phyloP scores from a whole-genome alignment of 1,140 invertebrate genomes.

The Drosophila teissieri region DNA sequence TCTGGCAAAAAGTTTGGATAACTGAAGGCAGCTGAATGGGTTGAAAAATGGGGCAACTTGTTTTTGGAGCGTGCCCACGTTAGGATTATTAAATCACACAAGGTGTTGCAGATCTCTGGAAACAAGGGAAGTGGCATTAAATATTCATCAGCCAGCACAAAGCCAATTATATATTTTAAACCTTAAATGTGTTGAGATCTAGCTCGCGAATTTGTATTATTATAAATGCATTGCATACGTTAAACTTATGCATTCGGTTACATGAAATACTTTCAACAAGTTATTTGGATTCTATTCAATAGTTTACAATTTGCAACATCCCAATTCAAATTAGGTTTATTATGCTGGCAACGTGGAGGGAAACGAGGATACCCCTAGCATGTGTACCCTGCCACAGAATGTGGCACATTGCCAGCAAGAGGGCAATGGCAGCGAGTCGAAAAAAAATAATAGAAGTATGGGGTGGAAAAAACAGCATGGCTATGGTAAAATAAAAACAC shows the following conservation, averaged over 20 bases:
- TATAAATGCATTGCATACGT: neutral
- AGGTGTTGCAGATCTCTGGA: slow-evolving; percentile 39
- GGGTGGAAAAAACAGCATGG: slow-evolving; percentile 20
- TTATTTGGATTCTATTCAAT: neutral
- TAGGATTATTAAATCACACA: slow-evolving; percentile 68
- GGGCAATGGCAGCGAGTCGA: slow-evolving; percentile 45
- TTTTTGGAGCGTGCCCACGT: slow-evolving; percentile 59
- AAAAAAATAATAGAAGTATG: slow-evolving; percentile 46
- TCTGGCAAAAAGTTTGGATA: slow-evolving; percentile 54
- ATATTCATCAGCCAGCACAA: neutral
- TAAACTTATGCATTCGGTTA: neutral
- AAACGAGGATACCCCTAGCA: slow-evolving; percentile 22
- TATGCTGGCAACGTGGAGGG: slow-evolving; percentile 28
- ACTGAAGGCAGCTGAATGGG: slow-evolving; percentile 31
- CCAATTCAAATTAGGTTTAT: slow-evolving; percentile 53
- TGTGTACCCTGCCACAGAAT: slow-evolving; percentile 41
- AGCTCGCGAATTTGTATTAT: neutral
- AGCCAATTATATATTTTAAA: no score
- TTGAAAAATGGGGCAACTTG: slow-evolving; percentile 38
- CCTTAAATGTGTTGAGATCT: no score
- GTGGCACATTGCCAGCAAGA: slow-evolving; percentile 51
- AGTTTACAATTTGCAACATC: slow-evolving; percentile 29
- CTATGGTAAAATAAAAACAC: slow-evolving; percentile 37
- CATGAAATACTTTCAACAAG: slow-evolving; percentile 1
- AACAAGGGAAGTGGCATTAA: slow-evolving; percentile 8